Evolutionary conservation across 1,140 invertebrate species (phyloP).

Genomic region (Maniola jurtina): DNA sequence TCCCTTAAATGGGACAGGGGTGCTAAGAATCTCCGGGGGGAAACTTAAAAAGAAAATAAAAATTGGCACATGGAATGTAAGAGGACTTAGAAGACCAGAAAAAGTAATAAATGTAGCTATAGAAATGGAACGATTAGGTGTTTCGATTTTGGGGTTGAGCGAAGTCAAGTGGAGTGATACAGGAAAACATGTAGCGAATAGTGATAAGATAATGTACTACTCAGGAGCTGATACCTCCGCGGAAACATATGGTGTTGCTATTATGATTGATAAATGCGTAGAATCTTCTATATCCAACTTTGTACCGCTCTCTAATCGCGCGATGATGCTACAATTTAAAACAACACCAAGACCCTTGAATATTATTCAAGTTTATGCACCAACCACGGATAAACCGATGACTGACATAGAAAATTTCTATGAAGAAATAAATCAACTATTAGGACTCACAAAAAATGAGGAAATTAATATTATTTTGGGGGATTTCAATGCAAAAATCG

Average conservation of each 20-base stretch:
- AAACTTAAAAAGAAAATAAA: constrained; percentile 14
- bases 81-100: constrained; percentile 17
- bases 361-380: constrained; percentile 55
- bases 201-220: constrained; percentile 12
- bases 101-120: constrained; percentile 26
- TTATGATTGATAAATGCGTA: constrained; percentile 5
- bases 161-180: constrained; percentile 25
- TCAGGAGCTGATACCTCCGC: not conserved
- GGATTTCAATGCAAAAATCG: constrained; percentile 35
- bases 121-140: constrained; percentile 26
- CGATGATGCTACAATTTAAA: constrained; percentile 35
- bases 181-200: constrained; percentile 5
- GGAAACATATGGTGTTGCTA: constrained; percentile 5
- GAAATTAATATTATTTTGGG: constrained; percentile 28
- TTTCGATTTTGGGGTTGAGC: constrained; percentile 21
- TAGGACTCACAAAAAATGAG: constrained; percentile 20
- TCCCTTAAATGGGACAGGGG: constrained; percentile 38
- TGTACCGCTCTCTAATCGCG: constrained; percentile 26
- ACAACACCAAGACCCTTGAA: constrained; percentile 35
- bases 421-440: constrained; percentile 16
- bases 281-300: constrained; percentile 10
- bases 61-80: constrained; percentile 33
- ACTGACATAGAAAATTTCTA: constrained; percentile 27
- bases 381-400: constrained; percentile 37
- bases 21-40: constrained; percentile 36